Percentiles rank a stretch among this genome's conserved stretches.
phyloP scores from a whole-genome alignment of 2,113 vertebrate species.

The Eolophus roseicapilla region DNA sequence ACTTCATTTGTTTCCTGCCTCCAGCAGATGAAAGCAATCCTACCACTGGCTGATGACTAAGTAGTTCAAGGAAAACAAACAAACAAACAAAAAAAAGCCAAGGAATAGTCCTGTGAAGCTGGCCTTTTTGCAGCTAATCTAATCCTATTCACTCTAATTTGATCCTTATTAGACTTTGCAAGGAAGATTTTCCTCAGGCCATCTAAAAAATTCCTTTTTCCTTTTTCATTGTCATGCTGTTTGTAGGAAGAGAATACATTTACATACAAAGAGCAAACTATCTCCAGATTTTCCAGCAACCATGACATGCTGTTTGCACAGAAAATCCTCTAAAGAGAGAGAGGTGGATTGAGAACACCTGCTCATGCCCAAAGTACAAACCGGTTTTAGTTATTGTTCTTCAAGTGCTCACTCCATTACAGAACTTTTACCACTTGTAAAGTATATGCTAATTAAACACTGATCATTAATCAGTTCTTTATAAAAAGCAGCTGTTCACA shows the following conservation, averaged over 20 bases:
- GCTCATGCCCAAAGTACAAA: not conserved
- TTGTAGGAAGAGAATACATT: not conserved
- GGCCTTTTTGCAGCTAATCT: slow-evolving; percentile 41
- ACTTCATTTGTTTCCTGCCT: slow-evolving; percentile 3
- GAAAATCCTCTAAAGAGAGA: not conserved
- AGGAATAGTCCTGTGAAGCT: not conserved
- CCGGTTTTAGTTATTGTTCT: not conserved
- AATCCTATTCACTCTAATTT: slow-evolving; percentile 32
- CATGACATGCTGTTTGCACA: not conserved
- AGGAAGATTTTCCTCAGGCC: slow-evolving; percentile 6
- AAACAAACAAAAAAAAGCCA: not conserved
- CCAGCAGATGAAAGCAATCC: slow-evolving; percentile 28
- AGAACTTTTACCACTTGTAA: not conserved
- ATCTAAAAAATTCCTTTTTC: not conserved
- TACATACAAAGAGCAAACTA: not conserved
- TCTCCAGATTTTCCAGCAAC: not conserved
- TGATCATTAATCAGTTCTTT: not conserved
- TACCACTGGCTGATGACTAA: not conserved
- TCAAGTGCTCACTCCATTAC: not conserved
- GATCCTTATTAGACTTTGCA: slow-evolving; percentile 26
- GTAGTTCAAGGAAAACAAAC: not conserved
- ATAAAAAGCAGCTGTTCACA: not conserved
- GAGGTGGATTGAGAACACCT: not conserved
- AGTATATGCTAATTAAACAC: not conserved
- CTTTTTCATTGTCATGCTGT: not conserved